Percentiles rank a stretch among this genome's conserved stretches.
Conservation (phyloP, 1,140 invertebrate species). For the Uloborus diversus region DNA sequence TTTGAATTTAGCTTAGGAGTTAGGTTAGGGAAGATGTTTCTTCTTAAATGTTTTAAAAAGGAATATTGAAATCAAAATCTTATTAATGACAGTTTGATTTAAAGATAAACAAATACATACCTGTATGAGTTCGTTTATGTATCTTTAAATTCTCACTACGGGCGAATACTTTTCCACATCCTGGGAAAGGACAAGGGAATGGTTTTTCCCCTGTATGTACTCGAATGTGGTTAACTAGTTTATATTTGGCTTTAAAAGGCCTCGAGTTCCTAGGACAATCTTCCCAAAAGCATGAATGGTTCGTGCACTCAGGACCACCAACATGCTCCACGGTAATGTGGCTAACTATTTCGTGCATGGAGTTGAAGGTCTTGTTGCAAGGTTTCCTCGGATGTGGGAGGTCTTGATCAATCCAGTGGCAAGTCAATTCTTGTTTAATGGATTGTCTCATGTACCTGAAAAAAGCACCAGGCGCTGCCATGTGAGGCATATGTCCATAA, state of each 20-base stretch:
- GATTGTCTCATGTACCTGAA: constrained; percentile 86
- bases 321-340: constrained; percentile 98
- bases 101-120: constrained; percentile 71
- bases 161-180: constrained; percentile 98
- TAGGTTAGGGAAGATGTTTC: too few species aligned
- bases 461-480: constrained; percentile 78
- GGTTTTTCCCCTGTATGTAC: constrained; percentile 99
- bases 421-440: constrained; percentile 87
- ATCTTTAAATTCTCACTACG: constrained; percentile 98
- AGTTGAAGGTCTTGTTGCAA: constrained; percentile 91
- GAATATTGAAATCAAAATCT: too few species aligned
- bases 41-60: too few species aligned
- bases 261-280: constrained; percentile 90
- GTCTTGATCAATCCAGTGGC: constrained; percentile 92
- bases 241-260: constrained; percentile 99
- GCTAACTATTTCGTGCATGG: constrained; percentile 95
- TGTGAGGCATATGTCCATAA: constrained; percentile 53
- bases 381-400: constrained; percentile 79
- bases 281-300: constrained; percentile 97
- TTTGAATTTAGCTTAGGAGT: too few species aligned
- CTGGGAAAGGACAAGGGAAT: constrained; percentile 95
- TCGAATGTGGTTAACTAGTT: constrained; percentile 98
- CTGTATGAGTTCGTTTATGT: constrained; percentile 90
- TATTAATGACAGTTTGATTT: too few species aligned
- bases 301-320: constrained; percentile 94